A percentile compares a stretch with the other conserved stretches of the same genome.
Evolutionary conservation across 2,888 invertebrate species (phyloP).

Genomic region (Meliscaeva auricollis): DNA sequence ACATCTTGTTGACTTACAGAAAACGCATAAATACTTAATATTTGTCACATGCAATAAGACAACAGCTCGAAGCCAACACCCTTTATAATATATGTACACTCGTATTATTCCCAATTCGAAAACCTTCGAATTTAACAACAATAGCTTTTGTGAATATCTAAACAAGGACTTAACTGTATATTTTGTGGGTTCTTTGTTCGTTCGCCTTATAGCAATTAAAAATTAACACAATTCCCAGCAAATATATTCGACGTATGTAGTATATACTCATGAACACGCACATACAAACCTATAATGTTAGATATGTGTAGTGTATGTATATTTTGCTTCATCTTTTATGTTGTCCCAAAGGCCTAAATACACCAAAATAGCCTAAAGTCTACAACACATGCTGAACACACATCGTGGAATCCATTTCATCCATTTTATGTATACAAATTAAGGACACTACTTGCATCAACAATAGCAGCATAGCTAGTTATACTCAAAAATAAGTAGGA

Average conservation of each 20-base stretch:
- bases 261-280: no score
- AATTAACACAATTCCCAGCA: slow-evolving; percentile 60
- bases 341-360: slow-evolving; percentile 43
- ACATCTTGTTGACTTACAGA: slow-evolving; percentile 16
- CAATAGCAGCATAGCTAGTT: slow-evolving; percentile 18
- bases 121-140: slow-evolving; percentile 52
- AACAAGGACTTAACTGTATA: slow-evolving; percentile 25
- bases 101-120: slow-evolving; percentile 1
- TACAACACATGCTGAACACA: slow-evolving; percentile 14
- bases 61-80: slow-evolving; percentile 13
- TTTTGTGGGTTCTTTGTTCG: slow-evolving; percentile 4
- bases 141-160: slow-evolving; percentile 66
- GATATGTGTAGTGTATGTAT: neutral
- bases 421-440: slow-evolving; percentile 48
- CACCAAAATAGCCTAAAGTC: slow-evolving; percentile 37
- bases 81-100: neutral
- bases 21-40: slow-evolving; percentile 16
- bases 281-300: slow-evolving; percentile 29
- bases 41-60: slow-evolving; percentile 38
- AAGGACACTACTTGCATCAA: slow-evolving; percentile 63
- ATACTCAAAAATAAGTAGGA: slow-evolving; percentile 32
- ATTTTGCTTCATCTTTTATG: slow-evolving; percentile 45
- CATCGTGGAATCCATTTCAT: neutral
- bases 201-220: slow-evolving; percentile 52
- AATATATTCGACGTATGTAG: neutral